phyloP scores from a whole-genome alignment of 2,113 vertebrate genomes.

The Ascaphus truei region DNA sequence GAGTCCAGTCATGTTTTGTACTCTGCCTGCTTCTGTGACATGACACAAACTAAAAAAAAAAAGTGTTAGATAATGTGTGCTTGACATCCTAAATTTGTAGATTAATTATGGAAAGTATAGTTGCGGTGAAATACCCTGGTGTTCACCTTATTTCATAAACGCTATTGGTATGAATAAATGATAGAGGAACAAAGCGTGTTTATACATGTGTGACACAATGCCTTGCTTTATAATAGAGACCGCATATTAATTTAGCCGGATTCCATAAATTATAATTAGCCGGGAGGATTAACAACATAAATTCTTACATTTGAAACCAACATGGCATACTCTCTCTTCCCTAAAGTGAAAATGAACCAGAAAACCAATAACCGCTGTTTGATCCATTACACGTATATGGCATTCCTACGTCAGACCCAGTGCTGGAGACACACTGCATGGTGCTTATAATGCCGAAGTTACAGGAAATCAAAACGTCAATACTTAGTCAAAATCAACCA shows the following conservation, averaged over 20 bases:
- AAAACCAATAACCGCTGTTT: slow-evolving; percentile 70
- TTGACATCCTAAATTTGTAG: slow-evolving; percentile 66
- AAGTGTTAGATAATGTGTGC: slow-evolving; percentile 37
- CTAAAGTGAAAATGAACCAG: slow-evolving; percentile 75
- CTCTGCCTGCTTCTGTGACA: too few relatives aligned
- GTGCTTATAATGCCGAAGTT: background rate
- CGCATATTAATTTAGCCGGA: slow-evolving; percentile 77
- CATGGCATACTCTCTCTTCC: slow-evolving; percentile 69
- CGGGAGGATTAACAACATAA: slow-evolving; percentile 79
- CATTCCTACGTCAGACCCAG: slow-evolving; percentile 64
- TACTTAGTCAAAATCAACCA: too few relatives aligned
- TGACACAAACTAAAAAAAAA: slow-evolving; percentile 47
- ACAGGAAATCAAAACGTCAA: too few relatives aligned
- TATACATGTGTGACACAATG: slow-evolving; percentile 64
- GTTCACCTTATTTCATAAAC: slow-evolving; percentile 74
- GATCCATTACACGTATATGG: slow-evolving; percentile 77
- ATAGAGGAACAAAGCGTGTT: slow-evolving; percentile 77
- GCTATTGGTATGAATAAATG: slow-evolving; percentile 76
- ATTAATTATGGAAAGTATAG: slow-evolving; percentile 70
- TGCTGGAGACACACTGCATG: slow-evolving; percentile 45
- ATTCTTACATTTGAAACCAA: slow-evolving; percentile 79
- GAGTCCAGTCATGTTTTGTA: too few relatives aligned
- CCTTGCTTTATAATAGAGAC: slow-evolving; percentile 71
- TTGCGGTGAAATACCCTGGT: slow-evolving; percentile 56
- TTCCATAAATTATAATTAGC: slow-evolving; percentile 82